A percentile compares a stretch with the other conserved stretches of the same genome.
phyloP scores from a whole-genome alignment of 2,113 vertebrate genomes.

The Psettodes erumei region DNA sequence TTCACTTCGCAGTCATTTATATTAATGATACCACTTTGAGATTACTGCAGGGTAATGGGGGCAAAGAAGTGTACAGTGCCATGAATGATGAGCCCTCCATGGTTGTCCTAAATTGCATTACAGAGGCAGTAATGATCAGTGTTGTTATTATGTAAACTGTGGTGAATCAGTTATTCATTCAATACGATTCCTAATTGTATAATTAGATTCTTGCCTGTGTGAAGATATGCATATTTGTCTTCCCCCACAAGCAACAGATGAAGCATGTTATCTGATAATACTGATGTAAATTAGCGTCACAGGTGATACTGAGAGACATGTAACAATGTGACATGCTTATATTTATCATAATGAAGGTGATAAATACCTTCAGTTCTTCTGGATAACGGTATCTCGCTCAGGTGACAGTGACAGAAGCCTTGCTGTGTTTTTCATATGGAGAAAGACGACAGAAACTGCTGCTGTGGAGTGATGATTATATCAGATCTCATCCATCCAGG shows the following conservation, averaged over 20 bases:
- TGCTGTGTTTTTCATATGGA: constrained; percentile 42
- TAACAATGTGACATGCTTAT: constrained; percentile 33
- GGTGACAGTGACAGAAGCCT: constrained; percentile 52
- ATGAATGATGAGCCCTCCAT: constrained; percentile 64
- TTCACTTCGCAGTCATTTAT: constrained; percentile 48
- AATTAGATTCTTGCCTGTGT: constrained; percentile 67
- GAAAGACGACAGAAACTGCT: constrained; percentile 33
- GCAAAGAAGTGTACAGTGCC: constrained; percentile 42
- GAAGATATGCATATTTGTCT: constrained; percentile 62
- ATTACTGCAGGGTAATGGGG: constrained; percentile 64
- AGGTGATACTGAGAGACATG: constrained; percentile 47
- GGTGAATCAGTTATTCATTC: constrained; percentile 72
- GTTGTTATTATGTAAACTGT: constrained; percentile 73
- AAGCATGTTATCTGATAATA: constrained; percentile 64
- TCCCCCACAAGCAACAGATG: constrained; percentile 63
- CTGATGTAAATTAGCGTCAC: constrained; percentile 60
- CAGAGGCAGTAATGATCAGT: constrained; percentile 66
- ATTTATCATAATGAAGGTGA: constrained; percentile 30
- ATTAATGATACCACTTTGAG: constrained; percentile 59
- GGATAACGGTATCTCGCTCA: constrained; percentile 22
- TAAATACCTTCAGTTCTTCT: constrained; percentile 38
- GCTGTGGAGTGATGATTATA: constrained; percentile 54
- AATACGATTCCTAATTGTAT: constrained; percentile 73
- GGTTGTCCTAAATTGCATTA: constrained; percentile 68
- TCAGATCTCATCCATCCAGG: constrained; percentile 58